These are phyloP conservation scores for Ischnus inquisitorius DNA, from an alignment of 2,888 invertebrate species.

Conservation along the genomic window DNA sequence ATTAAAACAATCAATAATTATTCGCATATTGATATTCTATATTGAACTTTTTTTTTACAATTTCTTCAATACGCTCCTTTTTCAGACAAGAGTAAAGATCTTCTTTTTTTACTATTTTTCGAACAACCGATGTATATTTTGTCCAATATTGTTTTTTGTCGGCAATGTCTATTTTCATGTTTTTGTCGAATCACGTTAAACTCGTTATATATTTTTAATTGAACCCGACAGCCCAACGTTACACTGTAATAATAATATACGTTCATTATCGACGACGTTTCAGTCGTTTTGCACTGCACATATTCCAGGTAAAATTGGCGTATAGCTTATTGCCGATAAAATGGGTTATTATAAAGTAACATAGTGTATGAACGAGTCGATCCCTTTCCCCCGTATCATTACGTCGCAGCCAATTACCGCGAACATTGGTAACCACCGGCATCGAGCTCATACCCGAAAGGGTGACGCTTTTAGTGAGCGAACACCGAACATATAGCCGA, in stretches of 20 bases:
- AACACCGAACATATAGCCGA: neutral
- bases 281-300: constrained; percentile 37
- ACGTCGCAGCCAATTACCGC: constrained; percentile 46
- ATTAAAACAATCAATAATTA: too few species aligned
- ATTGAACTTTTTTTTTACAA: too few species aligned
- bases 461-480: constrained; percentile 31
- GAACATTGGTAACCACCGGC: constrained; percentile 46
- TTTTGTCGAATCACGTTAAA: neutral
- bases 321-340: constrained; percentile 44
- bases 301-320: constrained; percentile 43
- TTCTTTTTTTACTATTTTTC: too few species aligned
- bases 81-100: too few species aligned
- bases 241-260: constrained; percentile 47
- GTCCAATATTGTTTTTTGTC: too few species aligned
- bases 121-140: too few species aligned
- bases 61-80: too few species aligned
- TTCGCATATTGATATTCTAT: too few species aligned
- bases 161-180: neutral
- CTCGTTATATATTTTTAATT: constrained; percentile 45
- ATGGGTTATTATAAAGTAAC: constrained; percentile 50
- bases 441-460: constrained; percentile 8
- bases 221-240: constrained; percentile 33
- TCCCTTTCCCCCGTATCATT: constrained; percentile 27
- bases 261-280: constrained; percentile 53
- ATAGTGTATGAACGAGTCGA: neutral